Conservation (phyloP, 2,888 invertebrate species). For the Celastrina argiolus region DNA sequence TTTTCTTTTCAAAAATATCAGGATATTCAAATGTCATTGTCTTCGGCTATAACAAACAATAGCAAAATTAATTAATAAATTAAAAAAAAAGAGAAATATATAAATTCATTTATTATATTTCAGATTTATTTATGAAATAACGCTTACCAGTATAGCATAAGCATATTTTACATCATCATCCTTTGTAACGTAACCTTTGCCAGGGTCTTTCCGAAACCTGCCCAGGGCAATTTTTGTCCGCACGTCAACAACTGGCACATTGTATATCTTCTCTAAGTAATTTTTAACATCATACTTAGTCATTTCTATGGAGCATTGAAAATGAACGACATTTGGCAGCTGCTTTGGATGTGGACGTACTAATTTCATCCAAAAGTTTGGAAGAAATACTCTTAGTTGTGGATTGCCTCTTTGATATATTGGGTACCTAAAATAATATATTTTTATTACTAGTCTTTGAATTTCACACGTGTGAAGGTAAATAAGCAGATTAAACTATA, state of each 20-base stretch:
- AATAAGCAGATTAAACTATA: too few relatives aligned
- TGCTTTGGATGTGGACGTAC: conserved; percentile 82
- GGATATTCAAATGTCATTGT: conserved; percentile 87
- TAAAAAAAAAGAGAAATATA: too few relatives aligned
- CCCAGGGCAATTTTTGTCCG: conserved; percentile 86
- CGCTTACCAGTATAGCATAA: conserved; percentile 85
- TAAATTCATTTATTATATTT: not conserved
- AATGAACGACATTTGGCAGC: conserved; percentile 89
- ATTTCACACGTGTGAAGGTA: too few relatives aligned
- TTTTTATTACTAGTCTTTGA: not conserved
- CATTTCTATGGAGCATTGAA: conserved; percentile 96
- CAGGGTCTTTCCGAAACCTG: conserved; percentile 77
- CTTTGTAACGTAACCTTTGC: conserved; percentile 84
- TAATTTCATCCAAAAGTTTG: conserved; percentile 98
- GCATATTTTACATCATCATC: conserved; percentile 90
- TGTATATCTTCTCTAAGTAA: conserved; percentile 97
- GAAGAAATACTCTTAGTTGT: conserved; percentile 94
- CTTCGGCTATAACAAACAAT: conserved; percentile 79
- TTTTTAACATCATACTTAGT: conserved; percentile 92
- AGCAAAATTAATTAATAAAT: too few relatives aligned
- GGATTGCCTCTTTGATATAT: conserved; percentile 94
- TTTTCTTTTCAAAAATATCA: conserved; percentile 79
- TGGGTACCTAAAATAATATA: conserved; percentile 85
- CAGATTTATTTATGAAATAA: conserved; percentile 10
- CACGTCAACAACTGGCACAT: conserved; percentile 87